phyloP scores from a whole-genome alignment of 1,140 invertebrate genomes.

The Drosophila miranda region DNA sequence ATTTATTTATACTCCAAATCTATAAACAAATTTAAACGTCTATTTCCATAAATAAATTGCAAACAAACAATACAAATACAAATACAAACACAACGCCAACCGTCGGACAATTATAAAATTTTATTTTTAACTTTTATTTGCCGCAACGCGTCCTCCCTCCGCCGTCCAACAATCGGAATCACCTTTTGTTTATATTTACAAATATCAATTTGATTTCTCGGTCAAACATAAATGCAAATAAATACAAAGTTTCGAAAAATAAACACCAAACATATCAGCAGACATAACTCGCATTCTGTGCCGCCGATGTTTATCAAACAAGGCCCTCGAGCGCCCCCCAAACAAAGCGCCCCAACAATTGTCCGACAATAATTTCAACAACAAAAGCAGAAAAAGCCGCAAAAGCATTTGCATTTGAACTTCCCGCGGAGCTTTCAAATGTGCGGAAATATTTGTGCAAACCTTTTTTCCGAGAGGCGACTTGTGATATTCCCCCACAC shows the following conservation, averaged over 20 bases:
- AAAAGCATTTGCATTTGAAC: conserved; percentile 42
- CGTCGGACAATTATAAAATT: conserved; percentile 65
- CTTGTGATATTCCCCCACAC: conserved; percentile 6
- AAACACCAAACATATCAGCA: conserved; percentile 42
- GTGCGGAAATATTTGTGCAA: conserved; percentile 37
- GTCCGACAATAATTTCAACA: neutral
- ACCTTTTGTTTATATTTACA: conserved; percentile 55
- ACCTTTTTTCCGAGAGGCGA: conserved; percentile 1
- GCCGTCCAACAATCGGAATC: neutral
- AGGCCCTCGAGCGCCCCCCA: neutral
- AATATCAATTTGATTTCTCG: conserved; percentile 43
- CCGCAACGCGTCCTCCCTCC: conserved; percentile 27
- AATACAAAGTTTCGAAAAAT: conserved; percentile 9
- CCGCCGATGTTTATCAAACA: conserved; percentile 13
- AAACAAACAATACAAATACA: conserved; percentile 38
- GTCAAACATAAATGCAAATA: conserved; percentile 20
- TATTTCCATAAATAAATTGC: conserved; percentile 74
- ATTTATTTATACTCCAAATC: conserved; percentile 78
- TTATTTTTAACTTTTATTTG: conserved; percentile 79
- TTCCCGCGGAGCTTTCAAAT: neutral
- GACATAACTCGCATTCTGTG: conserved; percentile 33
- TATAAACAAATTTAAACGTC: conserved; percentile 73
- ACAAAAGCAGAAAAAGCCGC: no score
- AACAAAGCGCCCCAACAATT: conserved; percentile 9
- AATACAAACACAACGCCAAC: conserved; percentile 28